Evolutionary conservation across 2,113 vertebrate species (phyloP).

Genomic region (Semnornis frantzii): DNA sequence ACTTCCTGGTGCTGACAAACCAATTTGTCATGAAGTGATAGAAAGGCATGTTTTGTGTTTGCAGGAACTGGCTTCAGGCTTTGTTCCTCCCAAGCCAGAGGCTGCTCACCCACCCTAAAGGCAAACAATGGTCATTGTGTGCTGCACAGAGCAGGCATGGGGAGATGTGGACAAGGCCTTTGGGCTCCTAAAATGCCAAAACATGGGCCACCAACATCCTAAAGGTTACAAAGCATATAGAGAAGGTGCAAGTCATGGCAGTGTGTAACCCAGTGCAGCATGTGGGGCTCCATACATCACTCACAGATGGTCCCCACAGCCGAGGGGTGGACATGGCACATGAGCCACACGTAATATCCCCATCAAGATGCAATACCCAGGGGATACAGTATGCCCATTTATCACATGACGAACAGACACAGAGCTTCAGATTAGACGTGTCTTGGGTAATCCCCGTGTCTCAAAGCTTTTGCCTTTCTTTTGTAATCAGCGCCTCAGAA

Average conservation of each 20-base stretch:
- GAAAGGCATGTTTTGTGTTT: constrained; percentile 27
- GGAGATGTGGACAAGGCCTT: neutral
- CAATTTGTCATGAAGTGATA: constrained; percentile 75
- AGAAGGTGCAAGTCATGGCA: neutral
- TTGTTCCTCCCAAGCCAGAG: constrained; percentile 59
- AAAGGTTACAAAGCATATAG: neutral
- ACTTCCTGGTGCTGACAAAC: constrained; percentile 85
- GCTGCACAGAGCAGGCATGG: neutral
- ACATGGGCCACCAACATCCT: neutral
- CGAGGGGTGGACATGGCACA: neutral
- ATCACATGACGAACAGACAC: neutral
- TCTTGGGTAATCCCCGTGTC: constrained; percentile 33
- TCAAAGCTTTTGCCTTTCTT: constrained; percentile 37
- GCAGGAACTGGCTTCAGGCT: constrained; percentile 47
- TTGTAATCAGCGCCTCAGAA: neutral
- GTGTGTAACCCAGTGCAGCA: neutral
- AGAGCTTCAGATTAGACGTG: neutral
- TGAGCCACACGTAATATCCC: neutral
- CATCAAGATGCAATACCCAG: neutral
- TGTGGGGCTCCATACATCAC: neutral
- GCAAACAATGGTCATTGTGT: constrained; percentile 52
- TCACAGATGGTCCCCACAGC: fast-evolving
- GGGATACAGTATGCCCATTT: neutral
- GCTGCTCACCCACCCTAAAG: constrained; percentile 51
- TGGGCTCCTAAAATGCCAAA: neutral